Conservation (phyloP, 2,797 vertebrate species). For the Galago senegalensis region DNA sequence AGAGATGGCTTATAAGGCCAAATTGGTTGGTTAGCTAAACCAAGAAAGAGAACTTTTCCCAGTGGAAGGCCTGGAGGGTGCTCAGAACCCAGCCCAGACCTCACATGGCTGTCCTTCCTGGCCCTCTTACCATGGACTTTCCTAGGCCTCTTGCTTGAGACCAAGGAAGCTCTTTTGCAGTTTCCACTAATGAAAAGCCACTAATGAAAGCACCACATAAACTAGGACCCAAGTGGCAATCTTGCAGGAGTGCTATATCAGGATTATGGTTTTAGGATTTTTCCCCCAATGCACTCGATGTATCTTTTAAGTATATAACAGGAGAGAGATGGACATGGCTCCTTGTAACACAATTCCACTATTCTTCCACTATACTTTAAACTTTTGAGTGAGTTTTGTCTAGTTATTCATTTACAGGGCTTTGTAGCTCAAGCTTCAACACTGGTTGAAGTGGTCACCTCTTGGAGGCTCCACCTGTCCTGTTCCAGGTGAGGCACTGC, state of each 20-base stretch:
- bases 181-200: slow-evolving; percentile 43
- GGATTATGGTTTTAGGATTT: slow-evolving; percentile 29
- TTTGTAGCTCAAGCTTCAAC: slow-evolving; percentile 47
- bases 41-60: slow-evolving; percentile 40
- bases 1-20: background rate
- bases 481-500: slow-evolving; percentile 40
- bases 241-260: slow-evolving; percentile 21
- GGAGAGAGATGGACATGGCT: background rate
- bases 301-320: background rate
- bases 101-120: background rate
- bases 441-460: background rate
- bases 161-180: slow-evolving; percentile 35
- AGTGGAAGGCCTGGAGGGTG: background rate
- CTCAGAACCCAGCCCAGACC: background rate
- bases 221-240: slow-evolving; percentile 41
- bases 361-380: slow-evolving; percentile 28
- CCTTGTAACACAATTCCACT: background rate
- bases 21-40: slow-evolving; percentile 7
- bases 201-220: slow-evolving; percentile 17
- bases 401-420: background rate
- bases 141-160: background rate
- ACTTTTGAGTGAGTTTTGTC: slow-evolving; percentile 11
- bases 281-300: background rate
- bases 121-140: background rate
- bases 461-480: background rate